Conservation (phyloP, 1,140 invertebrate species). For the Melipona quadrifasciata region DNA sequence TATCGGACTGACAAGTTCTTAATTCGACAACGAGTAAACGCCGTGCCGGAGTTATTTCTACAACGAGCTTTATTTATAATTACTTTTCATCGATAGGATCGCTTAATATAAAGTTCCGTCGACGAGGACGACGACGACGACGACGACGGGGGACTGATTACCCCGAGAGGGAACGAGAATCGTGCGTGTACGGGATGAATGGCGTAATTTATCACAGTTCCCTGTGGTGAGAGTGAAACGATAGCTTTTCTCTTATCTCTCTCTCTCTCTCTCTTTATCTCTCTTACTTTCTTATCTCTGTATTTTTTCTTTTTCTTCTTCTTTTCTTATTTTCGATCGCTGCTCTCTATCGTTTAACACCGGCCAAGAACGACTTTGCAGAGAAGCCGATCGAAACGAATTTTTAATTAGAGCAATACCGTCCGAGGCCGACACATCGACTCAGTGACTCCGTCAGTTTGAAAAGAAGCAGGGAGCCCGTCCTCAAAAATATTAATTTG, state of each 20-base stretch:
- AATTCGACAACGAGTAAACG: conserved; percentile 33
- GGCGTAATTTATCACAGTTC: not conserved
- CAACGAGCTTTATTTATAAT: conserved; percentile 36
- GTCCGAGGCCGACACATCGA: too few species aligned
- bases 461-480: not conserved
- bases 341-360: not conserved
- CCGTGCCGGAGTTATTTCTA: conserved; percentile 7
- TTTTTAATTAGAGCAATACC: conserved; percentile 4
- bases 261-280: not conserved
- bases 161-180: not conserved
- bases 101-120: conserved; percentile 11
- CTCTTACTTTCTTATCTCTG: too few species aligned
- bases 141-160: not conserved
- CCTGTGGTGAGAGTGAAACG: not conserved
- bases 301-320: not conserved
- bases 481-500: conserved; percentile 19
- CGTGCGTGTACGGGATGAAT: not conserved
- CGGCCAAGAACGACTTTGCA: not conserved
- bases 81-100: conserved; percentile 38
- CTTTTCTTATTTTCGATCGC: too few species aligned
- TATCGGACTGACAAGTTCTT: conserved; percentile 4
- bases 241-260: not conserved
- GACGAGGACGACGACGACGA: not conserved
- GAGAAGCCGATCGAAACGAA: not conserved
- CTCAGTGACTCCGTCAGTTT: not conserved